Base-by-base conservation (phyloP, 2,797 vertebrate species). In the Acrossocheilus wenchowensis region DNA sequence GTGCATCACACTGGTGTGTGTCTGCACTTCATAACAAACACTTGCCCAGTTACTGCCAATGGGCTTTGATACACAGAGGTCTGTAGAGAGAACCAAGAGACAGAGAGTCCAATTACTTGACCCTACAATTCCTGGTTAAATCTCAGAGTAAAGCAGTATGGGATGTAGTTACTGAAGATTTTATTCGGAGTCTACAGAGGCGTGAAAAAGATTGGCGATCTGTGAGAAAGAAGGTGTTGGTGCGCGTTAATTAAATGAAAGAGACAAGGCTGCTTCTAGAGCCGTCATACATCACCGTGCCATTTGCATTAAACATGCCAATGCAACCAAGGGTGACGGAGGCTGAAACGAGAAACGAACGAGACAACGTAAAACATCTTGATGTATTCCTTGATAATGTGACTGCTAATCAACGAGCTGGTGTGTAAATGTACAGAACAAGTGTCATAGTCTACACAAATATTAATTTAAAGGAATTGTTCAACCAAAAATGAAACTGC, bases 261-360 rank as follows among this genome's bases (percentile, higher is more conserved):
- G 92, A 93, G 79, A 54, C 88, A 66, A 91, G 89, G 88, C 89
- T 23, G 83, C 83, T 88, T 86, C 88, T 54, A 64, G 88, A 75
- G 83, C 81, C 5, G 81, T 94, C 92, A 87, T 94, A 94, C 93
- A 95, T 93, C 92, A 92, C 89, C 82, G 82, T 87, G 90, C 90
- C 92, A 93, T 86, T 91, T 91, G 91, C 93, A 93, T 95, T 95
- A 93, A 92, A 87, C 83, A 60, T 87, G 60, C 86, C 83, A 89
- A 86, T 75, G 72, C 86, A 66, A 73, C 85, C 79, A 78, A 87
- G 87, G 75, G 82, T 66, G 77, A 89, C 60, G 71, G 72, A 81
- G 66, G 54, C 66, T 80, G 52, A 68, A 82, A 75, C 77, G 87
- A 90, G 86, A 87, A 83, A 78, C 21, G 52, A 50, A 48, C 30